Evolutionary conservation across 2,888 invertebrate genomes (phyloP).

Genomic region (Drosophila anceps): DNA sequence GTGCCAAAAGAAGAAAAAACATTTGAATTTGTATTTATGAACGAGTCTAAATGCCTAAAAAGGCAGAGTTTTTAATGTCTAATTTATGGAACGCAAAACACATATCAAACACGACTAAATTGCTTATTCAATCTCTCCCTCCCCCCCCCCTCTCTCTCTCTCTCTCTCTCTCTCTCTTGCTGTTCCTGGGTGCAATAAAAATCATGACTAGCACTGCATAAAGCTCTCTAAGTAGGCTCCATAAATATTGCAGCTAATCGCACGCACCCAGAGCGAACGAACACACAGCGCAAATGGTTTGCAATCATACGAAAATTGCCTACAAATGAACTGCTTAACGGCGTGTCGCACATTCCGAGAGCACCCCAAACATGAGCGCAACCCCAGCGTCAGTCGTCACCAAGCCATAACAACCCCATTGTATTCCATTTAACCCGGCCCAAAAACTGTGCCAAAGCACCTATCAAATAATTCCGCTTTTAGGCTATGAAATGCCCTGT

Average conservation of each 20-base stretch:
- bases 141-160: neutral
- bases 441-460: constrained; percentile 65
- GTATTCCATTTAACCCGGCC: constrained; percentile 63
- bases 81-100: constrained; percentile 42
- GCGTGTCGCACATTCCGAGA: constrained; percentile 71
- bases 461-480: constrained; percentile 33
- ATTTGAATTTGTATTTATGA: constrained; percentile 9
- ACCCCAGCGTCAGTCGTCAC: neutral
- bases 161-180: neutral
- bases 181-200: constrained; percentile 60
- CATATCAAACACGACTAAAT: constrained; percentile 36
- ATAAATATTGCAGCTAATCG: constrained; percentile 74
- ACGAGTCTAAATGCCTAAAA: constrained; percentile 2
- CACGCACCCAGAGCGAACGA: constrained; percentile 42
- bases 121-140: constrained; percentile 1
- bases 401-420: constrained; percentile 40
- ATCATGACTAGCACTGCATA: constrained; percentile 61
- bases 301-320: constrained; percentile 78
- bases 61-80: constrained; percentile 2
- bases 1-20: constrained; percentile 26
- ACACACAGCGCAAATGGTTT: constrained; percentile 61
- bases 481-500: constrained; percentile 28
- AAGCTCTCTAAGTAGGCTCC: constrained; percentile 47
- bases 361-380: constrained; percentile 15
- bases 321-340: constrained; percentile 82